phyloP scores from a whole-genome alignment of 2,113 vertebrate species.

The Onychostoma macrolepis region DNA sequence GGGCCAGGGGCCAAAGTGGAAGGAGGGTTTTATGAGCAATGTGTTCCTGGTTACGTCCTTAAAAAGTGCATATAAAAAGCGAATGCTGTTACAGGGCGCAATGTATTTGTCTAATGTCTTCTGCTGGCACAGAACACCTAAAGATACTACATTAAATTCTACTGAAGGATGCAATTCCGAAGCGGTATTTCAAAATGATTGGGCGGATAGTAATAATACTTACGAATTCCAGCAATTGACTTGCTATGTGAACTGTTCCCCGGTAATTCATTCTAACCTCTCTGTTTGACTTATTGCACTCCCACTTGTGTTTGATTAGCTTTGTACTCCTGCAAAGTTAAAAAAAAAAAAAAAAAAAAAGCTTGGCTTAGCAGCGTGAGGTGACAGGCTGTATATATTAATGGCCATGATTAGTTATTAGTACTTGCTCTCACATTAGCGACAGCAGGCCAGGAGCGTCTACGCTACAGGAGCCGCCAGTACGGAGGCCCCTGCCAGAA shows the following conservation, averaged over 20 bases:
- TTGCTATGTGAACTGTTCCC: background rate
- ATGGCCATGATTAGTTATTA: slow-evolving; percentile 49
- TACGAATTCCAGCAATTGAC: slow-evolving; percentile 15
- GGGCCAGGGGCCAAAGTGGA: slow-evolving; percentile 57
- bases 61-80: slow-evolving; percentile 46
- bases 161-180: background rate
- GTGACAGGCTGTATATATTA: slow-evolving; percentile 55
- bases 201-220: slow-evolving; percentile 18
- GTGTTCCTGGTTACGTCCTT: slow-evolving; percentile 54
- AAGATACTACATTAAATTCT: slow-evolving; percentile 5
- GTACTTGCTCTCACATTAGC: slow-evolving; percentile 45
- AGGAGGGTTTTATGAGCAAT: slow-evolving; percentile 57
- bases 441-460: slow-evolving; percentile 41
- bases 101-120: slow-evolving; percentile 41
- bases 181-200: slow-evolving; percentile 19
- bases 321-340: slow-evolving; percentile 44
- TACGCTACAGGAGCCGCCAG: slow-evolving; percentile 43
- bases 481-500: slow-evolving; percentile 44
- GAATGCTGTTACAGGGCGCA: slow-evolving; percentile 38
- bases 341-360: background rate
- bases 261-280: slow-evolving; percentile 35
- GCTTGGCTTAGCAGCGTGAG: slow-evolving; percentile 46
- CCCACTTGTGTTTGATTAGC: slow-evolving; percentile 55
- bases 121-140: slow-evolving; percentile 3
- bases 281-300: slow-evolving; percentile 48